Conservation (phyloP, 2,113 vertebrate genomes). For the Anarhynchus alexandrinus region DNA sequence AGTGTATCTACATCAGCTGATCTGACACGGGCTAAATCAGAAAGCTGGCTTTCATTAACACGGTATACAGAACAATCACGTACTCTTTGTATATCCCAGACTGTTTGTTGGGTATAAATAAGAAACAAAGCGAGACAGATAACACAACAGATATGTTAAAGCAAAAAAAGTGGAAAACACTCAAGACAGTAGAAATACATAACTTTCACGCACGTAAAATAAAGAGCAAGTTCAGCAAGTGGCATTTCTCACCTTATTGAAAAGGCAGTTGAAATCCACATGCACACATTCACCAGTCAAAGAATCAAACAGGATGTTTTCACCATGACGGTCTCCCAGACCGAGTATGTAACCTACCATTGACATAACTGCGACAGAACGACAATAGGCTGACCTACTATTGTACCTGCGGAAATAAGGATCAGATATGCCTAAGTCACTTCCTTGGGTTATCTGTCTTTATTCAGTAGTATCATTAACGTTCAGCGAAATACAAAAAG, state of each 20-base stretch:
- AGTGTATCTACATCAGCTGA: not conserved
- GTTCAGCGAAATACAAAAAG: not conserved
- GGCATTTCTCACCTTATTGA: slow-evolving; percentile 87
- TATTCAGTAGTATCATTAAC: not conserved
- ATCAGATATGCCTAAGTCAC: not conserved
- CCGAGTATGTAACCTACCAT: slow-evolving; percentile 98
- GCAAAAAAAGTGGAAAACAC: not conserved
- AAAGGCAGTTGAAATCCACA: slow-evolving; percentile 99
- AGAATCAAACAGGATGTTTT: slow-evolving; percentile 97
- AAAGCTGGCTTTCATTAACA: not conserved
- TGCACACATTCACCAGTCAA: slow-evolving; percentile 95
- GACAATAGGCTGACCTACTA: slow-evolving; percentile 94
- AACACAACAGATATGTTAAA: not conserved
- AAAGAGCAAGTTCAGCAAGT: not conserved
- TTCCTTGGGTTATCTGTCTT: not conserved
- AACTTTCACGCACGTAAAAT: not conserved
- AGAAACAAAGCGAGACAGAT: not conserved
- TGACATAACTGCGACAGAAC: slow-evolving; percentile 96
- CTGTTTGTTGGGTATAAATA: not conserved
- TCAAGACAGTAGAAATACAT: not conserved
- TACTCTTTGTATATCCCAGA: not conserved
- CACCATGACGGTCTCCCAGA: slow-evolving; percentile 95
- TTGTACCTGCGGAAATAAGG: slow-evolving; percentile 83
- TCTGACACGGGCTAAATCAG: not conserved
- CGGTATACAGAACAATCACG: not conserved